Evolutionary conservation across 2,113 vertebrate genomes (phyloP).

Genomic region (Sander lucioperca): DNA sequence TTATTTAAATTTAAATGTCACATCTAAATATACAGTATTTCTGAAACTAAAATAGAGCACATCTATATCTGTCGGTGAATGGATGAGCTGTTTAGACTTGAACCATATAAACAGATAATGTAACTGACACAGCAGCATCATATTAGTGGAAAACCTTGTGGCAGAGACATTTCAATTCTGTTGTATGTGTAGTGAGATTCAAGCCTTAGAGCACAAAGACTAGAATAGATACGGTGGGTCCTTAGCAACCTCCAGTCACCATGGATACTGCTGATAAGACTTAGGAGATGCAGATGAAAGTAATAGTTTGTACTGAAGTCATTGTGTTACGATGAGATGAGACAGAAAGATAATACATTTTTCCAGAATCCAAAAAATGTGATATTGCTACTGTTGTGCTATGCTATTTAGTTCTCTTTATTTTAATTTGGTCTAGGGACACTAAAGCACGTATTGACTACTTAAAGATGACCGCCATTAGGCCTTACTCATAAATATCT

Average conservation of each 20-base stretch:
- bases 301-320: conserved; percentile 30
- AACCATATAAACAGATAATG: background rate
- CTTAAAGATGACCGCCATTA: background rate
- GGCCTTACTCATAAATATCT: background rate
- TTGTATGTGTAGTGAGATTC: conserved; percentile 36
- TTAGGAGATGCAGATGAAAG: conserved; percentile 43
- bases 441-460: background rate
- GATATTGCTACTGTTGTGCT: background rate
- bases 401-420: background rate
- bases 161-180: conserved; percentile 15
- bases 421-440: background rate
- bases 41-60: background rate
- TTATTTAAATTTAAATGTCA: background rate
- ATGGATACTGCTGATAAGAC: conserved; percentile 72
- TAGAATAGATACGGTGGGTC: conserved; percentile 52
- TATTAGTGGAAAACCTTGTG: conserved; percentile 24
- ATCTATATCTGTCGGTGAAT: background rate
- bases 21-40: background rate
- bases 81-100: background rate
- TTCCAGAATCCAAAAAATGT: background rate
- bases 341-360: conserved; percentile 20
- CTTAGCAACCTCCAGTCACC: conserved; percentile 76
- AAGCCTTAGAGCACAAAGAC: conserved; percentile 50
- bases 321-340: background rate
- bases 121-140: background rate